A percentile compares a stretch with the other conserved stretches of the same genome.
phyloP scores from a whole-genome alignment of 1,140 invertebrate species.

The Ooceraea biroi region DNA sequence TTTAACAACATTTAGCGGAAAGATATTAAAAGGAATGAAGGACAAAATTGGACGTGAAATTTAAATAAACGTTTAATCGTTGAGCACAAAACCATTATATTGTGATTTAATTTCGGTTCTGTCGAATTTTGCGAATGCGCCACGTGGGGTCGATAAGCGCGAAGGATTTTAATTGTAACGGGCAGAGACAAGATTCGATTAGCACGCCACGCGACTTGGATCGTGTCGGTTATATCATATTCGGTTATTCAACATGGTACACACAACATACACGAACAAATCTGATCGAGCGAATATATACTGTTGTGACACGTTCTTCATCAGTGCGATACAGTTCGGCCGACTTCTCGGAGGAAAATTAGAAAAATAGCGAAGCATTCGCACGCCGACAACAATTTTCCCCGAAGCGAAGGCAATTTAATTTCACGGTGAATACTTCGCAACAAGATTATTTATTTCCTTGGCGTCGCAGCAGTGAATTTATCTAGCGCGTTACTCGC shows the following conservation, averaged over 20 bases:
- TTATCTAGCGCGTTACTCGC: background rate
- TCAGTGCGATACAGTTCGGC: background rate
- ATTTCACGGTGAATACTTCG: background rate
- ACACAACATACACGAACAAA: background rate
- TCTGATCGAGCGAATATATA: background rate
- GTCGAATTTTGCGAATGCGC: constrained; percentile 31
- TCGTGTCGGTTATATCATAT: constrained; percentile 43
- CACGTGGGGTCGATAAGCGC: constrained; percentile 32
- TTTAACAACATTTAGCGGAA: too few species aligned
- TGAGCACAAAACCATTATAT: background rate
- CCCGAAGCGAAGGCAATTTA: background rate
- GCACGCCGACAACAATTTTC: background rate
- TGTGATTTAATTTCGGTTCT: background rate
- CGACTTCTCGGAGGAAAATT: background rate
- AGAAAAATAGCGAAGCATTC: background rate
- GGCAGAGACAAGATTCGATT: constrained; percentile 59
- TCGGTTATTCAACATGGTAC: constrained; percentile 43
- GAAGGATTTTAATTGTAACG: constrained; percentile 49
- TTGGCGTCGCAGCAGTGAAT: background rate
- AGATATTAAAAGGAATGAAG: too few species aligned
- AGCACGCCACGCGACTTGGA: constrained; percentile 26
- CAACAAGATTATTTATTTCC: constrained; percentile 21
- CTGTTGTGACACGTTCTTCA: background rate
- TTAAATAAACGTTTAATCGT: constrained; percentile 9
- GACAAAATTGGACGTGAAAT: background rate